Base-by-base conservation (phyloP, 2,888 invertebrate genomes). In the Panzeria rudis region DNA sequence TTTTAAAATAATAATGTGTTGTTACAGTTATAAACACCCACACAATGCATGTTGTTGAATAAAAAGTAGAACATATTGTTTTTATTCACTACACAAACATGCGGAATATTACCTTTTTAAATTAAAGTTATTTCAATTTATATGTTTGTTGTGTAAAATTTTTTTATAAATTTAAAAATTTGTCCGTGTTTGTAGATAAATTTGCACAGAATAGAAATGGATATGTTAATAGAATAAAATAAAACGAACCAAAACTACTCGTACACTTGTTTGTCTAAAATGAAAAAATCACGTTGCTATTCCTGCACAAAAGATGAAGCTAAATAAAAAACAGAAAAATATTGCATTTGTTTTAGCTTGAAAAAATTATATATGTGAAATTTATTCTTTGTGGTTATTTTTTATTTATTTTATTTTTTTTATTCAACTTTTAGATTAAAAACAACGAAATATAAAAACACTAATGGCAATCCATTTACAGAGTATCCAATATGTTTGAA, bases 1-100 rank as follows among this genome's bases (percentile, higher is more conserved):
- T 54, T 75, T 75, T 62, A 66, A 79, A 66, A 69, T 62, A 77
- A 71, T 56, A 66, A 66, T 64, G 5, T 5, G 5, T 4, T 54
- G 64, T 32, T 35, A 76, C 38, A 50, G 47, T 54, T 66, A 20
- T 64, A 54, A 64, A 64, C 29, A 56, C 32, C 52, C 47, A 64
- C 38, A 15, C 25, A 64, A 62, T 17, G 1, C 56, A 56, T 41
- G 35, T 41, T 41, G 62, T 15, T 13, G 62, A 23, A 29, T 25
- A 62, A 62, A 38, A 44, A 20, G 13, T 47, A 61, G 61, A 72
- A 72, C 72, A 61, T 47, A 61, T 61, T 47, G 72, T 59, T 61
- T 47, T 32, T 71, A 59, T 44, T 9, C 1, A 7, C 4, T n/a
- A 61, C 7, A 3, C 13, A 54, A 54, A 54, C 54, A 54, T 29